Evolutionary conservation across 2,888 invertebrate species (phyloP).

Genomic region (Celastrina argiolus): DNA sequence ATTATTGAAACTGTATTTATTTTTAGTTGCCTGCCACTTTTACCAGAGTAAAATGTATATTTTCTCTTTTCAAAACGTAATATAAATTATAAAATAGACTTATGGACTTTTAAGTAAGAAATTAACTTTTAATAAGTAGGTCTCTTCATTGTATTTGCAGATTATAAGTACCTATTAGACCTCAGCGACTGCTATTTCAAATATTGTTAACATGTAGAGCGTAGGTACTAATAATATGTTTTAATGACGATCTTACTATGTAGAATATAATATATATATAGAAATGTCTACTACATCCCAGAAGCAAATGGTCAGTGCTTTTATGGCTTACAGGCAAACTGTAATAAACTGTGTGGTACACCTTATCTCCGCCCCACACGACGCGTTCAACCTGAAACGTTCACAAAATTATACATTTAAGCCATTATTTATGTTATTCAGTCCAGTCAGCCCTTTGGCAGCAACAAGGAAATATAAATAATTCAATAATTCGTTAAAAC

Average conservation of each 20-base stretch:
- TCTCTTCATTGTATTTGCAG: neutral
- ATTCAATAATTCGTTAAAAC: no score
- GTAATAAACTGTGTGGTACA: neutral
- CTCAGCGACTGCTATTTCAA: no score
- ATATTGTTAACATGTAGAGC: no score
- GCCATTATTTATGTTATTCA: neutral
- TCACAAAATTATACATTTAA: neutral
- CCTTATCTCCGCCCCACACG: slow-evolving; percentile 4
- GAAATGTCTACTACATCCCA: neutral
- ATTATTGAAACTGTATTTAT: slow-evolving; percentile 8
- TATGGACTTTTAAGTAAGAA: no score
- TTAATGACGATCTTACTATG: no score
- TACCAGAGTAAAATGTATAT: no score
- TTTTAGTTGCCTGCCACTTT: slow-evolving; percentile 1
- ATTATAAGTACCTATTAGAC: neutral
- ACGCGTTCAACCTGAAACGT: slow-evolving; percentile 4
- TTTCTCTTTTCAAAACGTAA: no score
- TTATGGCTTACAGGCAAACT: neutral
- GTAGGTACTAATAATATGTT: no score
- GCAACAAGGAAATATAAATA: neutral
- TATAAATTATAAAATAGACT: no score
- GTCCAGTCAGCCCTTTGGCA: neutral
- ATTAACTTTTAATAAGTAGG: no score
- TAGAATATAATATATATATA: no score
- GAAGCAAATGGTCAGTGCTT: neutral